A percentile compares a stretch with the other conserved stretches of the same genome.
phyloP scores from a whole-genome alignment of 2,797 vertebrate species.

The Natrix natrix region DNA sequence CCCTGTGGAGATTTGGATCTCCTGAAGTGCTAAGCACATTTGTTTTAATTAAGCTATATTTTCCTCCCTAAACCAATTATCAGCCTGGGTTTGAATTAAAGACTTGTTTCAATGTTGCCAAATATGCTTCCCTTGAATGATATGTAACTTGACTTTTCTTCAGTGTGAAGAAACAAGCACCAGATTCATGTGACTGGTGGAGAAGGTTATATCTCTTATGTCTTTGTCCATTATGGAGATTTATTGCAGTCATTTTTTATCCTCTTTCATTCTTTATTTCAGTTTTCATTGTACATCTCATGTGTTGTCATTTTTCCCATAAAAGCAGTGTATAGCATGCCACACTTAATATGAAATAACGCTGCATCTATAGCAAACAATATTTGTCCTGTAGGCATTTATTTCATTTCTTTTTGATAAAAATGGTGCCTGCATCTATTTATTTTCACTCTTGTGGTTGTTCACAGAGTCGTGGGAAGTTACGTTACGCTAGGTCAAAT shows the following conservation, averaged over 20 bases:
- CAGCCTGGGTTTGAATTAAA: neutral
- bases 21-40: neutral
- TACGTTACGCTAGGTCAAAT: too few species aligned
- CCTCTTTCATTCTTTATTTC: conserved; percentile 21
- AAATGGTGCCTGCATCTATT: conserved; percentile 4
- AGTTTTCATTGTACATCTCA: conserved; percentile 19
- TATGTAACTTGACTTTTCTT: neutral
- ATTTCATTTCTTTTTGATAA: conserved; percentile 6
- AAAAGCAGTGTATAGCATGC: conserved; percentile 36
- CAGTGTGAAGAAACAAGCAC: neutral
- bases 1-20: neutral
- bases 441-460: neutral
- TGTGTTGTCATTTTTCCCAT: conserved; percentile 21
- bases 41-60: neutral
- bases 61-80: neutral
- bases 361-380: conserved; percentile 25
- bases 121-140: neutral
- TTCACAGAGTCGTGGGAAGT: neutral
- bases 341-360: conserved; percentile 33
- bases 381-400: conserved; percentile 15
- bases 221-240: conserved; percentile 7
- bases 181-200: neutral
- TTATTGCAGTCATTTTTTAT: conserved; percentile 22
- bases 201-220: neutral
- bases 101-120: neutral